Conservation (phyloP, 1,140 invertebrate genomes). For the Choristoneura fumiferana region DNA sequence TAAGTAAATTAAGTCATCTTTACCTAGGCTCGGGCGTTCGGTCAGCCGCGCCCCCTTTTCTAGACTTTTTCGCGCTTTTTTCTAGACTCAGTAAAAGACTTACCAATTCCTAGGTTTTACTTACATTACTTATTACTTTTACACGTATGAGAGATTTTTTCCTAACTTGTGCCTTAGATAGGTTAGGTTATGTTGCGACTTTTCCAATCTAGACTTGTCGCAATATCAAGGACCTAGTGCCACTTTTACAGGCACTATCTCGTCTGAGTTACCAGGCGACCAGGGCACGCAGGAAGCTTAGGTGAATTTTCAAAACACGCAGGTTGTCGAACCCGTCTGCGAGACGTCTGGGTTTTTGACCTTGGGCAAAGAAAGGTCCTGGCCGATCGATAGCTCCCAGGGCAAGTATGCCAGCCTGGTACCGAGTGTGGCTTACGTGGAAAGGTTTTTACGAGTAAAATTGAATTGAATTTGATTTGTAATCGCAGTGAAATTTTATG, state of each 20-base stretch:
- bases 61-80: too few species aligned
- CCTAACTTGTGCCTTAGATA: too few species aligned
- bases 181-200: too few species aligned
- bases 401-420: background rate
- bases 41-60: too few species aligned
- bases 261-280: slow-evolving; percentile 9
- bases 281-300: background rate
- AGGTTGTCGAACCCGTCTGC: background rate
- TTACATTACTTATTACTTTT: too few species aligned
- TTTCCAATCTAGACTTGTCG: too few species aligned
- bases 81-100: too few species aligned
- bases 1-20: too few species aligned
- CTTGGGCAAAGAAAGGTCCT: slow-evolving; percentile 1
- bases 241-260: slow-evolving; percentile 6
- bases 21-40: too few species aligned
- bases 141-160: too few species aligned
- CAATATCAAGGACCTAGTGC: background rate
- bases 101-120: too few species aligned
- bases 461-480: background rate
- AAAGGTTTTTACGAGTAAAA: background rate
- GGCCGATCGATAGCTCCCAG: slow-evolving; percentile 5
- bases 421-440: slow-evolving; percentile 1
- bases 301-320: slow-evolving; percentile 17
- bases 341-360: slow-evolving; percentile 16
- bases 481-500: background rate